Evolutionary conservation across 2,113 vertebrate species (phyloP).

Genomic region (Pantherophis guttatus): DNA sequence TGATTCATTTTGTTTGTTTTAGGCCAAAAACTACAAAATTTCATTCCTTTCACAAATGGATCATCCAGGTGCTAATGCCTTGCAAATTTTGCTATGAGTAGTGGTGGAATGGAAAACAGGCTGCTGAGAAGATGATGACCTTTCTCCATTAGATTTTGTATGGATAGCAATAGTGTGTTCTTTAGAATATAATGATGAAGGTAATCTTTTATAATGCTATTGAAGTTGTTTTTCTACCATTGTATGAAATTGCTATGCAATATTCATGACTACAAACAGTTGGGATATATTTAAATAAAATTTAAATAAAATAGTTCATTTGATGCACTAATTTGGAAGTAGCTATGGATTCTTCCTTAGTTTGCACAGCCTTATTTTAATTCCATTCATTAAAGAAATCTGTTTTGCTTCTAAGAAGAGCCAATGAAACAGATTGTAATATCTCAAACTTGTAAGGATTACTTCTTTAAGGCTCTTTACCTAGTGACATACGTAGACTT

Average conservation of each 20-base stretch:
- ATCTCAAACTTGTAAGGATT: neutral
- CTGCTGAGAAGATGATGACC: neutral
- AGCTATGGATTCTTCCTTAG: conserved; percentile 16
- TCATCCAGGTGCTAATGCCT: neutral
- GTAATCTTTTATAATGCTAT: neutral
- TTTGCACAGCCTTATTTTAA: neutral
- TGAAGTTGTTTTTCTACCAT: neutral
- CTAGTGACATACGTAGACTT: neutral
- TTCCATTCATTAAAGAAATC: neutral
- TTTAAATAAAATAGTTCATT: conserved; percentile 30
- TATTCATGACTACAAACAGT: conserved; percentile 3
- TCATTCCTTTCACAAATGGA: neutral
- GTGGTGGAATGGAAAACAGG: neutral
- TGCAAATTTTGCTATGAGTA: neutral
- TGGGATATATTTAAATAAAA: neutral
- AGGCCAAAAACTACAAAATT: neutral
- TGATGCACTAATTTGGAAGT: conserved; percentile 30
- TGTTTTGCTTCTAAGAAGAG: neutral
- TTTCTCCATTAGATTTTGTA: neutral
- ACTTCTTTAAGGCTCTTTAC: neutral
- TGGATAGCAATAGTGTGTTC: neutral
- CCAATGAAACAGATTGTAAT: neutral
- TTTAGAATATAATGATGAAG: neutral
- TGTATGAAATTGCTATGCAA: neutral
- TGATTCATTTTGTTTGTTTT: neutral